These are phyloP conservation scores for Periphyllus acericola DNA, from an alignment of 2,888 invertebrate species.

Conservation along the genomic window DNA sequence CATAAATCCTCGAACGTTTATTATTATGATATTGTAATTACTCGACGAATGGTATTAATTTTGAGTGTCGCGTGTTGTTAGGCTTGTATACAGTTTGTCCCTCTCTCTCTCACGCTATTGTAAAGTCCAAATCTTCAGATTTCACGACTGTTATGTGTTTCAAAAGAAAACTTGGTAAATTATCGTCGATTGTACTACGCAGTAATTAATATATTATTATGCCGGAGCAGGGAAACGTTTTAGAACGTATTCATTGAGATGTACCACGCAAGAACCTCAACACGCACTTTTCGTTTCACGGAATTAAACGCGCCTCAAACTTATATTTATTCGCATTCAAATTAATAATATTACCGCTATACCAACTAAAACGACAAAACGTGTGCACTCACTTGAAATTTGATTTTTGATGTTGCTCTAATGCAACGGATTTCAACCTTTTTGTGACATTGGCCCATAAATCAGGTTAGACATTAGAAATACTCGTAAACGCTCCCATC, in stretches of 20 bases:
- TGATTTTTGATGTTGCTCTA: too few relatives aligned
- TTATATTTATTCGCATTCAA: neutral
- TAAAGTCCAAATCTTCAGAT: neutral
- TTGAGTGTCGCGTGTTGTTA: neutral
- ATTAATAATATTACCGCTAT: too few relatives aligned
- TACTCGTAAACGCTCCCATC: too few relatives aligned
- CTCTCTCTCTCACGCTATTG: neutral
- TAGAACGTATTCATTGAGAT: neutral
- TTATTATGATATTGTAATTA: too few relatives aligned
- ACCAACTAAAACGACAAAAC: too few relatives aligned
- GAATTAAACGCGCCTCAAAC: neutral
- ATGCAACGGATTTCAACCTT: too few relatives aligned
- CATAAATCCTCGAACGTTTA: too few relatives aligned
- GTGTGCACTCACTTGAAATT: too few relatives aligned
- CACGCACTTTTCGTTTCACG: neutral
- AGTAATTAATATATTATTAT: too few relatives aligned
- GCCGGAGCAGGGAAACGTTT: neutral
- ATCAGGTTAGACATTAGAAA: too few relatives aligned
- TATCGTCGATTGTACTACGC: neutral
- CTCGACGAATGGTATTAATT: neutral
- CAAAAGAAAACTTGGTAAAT: constrained; percentile 12
- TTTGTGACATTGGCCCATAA: too few relatives aligned
- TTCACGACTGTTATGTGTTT: neutral
- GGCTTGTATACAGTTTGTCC: neutral
- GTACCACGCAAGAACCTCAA: neutral